phyloP scores from a whole-genome alignment of 2,888 invertebrate genomes.

The Nesidiocoris tenuis region DNA sequence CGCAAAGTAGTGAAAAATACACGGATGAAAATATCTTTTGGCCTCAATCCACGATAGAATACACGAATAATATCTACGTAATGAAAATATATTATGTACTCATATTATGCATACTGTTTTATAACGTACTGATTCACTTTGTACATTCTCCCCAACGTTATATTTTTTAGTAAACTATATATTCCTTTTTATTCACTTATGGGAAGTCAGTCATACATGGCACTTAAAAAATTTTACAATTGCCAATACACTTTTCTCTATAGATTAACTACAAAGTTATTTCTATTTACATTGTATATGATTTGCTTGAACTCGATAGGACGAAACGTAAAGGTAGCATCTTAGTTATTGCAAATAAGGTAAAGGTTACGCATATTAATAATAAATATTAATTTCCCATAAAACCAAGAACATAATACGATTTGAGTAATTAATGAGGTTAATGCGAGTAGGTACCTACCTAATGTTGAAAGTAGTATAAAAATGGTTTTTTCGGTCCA shows the following conservation, averaged over 20 bases:
- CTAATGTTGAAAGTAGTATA: too few species aligned
- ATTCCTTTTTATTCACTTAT: conserved; percentile 21
- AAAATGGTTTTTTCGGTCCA: too few species aligned
- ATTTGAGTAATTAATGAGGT: not conserved
- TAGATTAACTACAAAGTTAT: conserved; percentile 9
- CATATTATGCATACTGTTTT: not conserved
- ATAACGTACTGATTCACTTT: conserved; percentile 4
- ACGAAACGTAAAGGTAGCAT: not conserved
- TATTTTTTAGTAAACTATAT: conserved; percentile 11
- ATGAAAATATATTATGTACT: conserved; percentile 22
- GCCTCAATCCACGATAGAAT: conserved; percentile 19
- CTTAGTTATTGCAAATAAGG: not conserved
- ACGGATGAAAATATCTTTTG: conserved; percentile 20
- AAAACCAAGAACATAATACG: not conserved
- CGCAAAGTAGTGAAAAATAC: not conserved
- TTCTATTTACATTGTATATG: conserved; percentile 27
- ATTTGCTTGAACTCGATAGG: not conserved
- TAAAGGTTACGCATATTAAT: not conserved
- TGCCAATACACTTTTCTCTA: conserved; percentile 28
- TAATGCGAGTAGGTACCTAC: not conserved
- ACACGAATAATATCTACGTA: conserved; percentile 27
- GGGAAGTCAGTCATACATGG: conserved; percentile 41
- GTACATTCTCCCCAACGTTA: conserved; percentile 5
- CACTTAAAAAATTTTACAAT: conserved; percentile 40
- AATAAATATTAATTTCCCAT: conserved; percentile 17